These are phyloP conservation scores for Oeneis ivallda DNA, from an alignment of 2,888 invertebrate species.

Conservation along the genomic window DNA sequence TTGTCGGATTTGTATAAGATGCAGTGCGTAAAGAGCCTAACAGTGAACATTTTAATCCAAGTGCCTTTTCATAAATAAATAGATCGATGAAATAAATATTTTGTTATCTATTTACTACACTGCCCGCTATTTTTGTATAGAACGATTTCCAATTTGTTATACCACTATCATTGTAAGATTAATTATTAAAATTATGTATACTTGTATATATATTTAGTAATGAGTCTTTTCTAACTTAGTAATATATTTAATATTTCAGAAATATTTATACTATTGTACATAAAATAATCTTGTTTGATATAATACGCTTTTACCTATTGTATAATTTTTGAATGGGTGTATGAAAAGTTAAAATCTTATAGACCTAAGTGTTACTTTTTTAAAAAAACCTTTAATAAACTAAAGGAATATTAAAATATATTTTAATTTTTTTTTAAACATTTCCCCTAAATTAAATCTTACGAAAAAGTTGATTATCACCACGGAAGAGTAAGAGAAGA, in stretches of 20 bases:
- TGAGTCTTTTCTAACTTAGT: background rate
- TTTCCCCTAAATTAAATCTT: background rate
- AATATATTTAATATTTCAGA: background rate
- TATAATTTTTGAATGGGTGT: background rate
- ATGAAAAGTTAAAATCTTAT: background rate
- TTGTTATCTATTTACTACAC: background rate
- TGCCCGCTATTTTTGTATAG: background rate
- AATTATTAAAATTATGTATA: background rate
- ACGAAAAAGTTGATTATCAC: background rate
- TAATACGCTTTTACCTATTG: background rate
- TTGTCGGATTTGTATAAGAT: no score
- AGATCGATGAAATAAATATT: no score
- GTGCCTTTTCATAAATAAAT: no score
- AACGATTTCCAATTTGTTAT: background rate
- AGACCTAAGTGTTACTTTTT: conserved; percentile 11
- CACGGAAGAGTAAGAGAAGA: background rate
- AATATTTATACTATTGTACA: conserved; percentile 6
- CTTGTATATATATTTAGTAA: background rate
- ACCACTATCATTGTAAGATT: background rate
- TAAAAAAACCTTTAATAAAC: conserved; percentile 8
- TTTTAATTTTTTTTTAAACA: background rate
- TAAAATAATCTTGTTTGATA: conserved; percentile 3
- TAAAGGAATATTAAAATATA: background rate
- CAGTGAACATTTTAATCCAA: no score
- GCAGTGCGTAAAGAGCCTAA: no score